These are phyloP conservation scores for Hycleus phaleratus DNA, from an alignment of 1,140 invertebrate species.

Conservation along the genomic window DNA sequence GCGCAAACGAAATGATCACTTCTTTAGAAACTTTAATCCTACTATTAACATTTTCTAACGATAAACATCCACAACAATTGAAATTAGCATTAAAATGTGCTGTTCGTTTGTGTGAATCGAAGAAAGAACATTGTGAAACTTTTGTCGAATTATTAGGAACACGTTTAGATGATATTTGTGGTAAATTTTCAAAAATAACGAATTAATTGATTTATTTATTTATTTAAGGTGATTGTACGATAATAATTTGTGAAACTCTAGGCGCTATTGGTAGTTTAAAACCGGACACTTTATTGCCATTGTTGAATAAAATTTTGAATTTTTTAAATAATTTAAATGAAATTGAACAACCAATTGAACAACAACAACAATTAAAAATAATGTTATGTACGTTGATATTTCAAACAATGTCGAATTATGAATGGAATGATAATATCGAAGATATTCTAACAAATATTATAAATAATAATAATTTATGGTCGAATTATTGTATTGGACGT, in stretches of 20 bases:
- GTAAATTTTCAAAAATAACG: constrained; percentile 19
- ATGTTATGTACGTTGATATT: constrained; percentile 75
- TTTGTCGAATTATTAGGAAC: constrained; percentile 58
- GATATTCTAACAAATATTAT: constrained; percentile 52
- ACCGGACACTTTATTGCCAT: constrained; percentile 49
- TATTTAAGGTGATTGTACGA: constrained; percentile 32
- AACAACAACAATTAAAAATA: constrained; percentile 43
- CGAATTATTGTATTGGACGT: constrained; percentile 76
- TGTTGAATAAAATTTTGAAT: constrained; percentile 50
- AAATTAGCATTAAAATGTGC: constrained; percentile 60
- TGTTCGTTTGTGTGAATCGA: constrained; percentile 57
- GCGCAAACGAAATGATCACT: constrained; percentile 54
- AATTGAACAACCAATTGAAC: constrained; percentile 21
- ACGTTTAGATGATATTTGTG: constrained; percentile 42
- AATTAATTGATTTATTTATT: neutral
- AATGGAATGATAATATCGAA: constrained; percentile 52
- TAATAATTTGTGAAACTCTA: constrained; percentile 51
- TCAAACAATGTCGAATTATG: constrained; percentile 64
- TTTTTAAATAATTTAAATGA: constrained; percentile 41
- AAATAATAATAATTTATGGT: constrained; percentile 65
- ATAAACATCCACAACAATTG: constrained; percentile 50
- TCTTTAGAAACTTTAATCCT: constrained; percentile 64
- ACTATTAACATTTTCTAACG: constrained; percentile 44
- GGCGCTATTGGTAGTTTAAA: constrained; percentile 64
- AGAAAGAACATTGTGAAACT: constrained; percentile 50